Base-by-base conservation (phyloP, 2,797 vertebrate species). In the Anabas testudineus region DNA sequence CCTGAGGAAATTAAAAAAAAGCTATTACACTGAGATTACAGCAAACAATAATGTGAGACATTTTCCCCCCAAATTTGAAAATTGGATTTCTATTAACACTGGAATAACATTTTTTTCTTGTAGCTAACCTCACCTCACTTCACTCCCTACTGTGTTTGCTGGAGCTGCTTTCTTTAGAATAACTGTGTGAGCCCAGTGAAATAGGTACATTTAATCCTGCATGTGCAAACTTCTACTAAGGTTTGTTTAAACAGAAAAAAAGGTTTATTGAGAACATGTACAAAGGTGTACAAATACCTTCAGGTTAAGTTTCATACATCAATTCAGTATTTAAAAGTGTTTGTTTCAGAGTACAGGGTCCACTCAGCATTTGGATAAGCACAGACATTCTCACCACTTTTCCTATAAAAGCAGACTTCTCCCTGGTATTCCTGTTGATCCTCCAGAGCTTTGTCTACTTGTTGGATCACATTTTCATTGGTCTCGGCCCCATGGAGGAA, bases 401-500 rank as follows among this genome's bases (percentile, higher is more conserved):
- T 99, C 82, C 92, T 94, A 76, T 98, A 98, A 91, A 97, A 96
- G 90, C 95, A 95, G 68, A 98, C 94, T 73, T 99, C 96, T 0
- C 94, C 87, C 73, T 96, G 95, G 89, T 94, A 95, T 87, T 98
- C 97, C 83, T 96, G 94, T 63, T 94, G 95, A 49, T 95, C 94
- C 53, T 98, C 96, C 90, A 99, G 91, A 0, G 95, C 95, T 84
- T 97, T 97, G 74, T 97, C 94, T 0, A 97, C 90, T 88, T 89
- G 87, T 75, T 96, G 95, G 80, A 96, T 89, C 26, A 94, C 88
- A 0, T 90, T 91, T 61, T 97, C 95, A 0, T 88, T 96, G 71
- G 96, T 98, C 83, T 98, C 96, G 0, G 91, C 91, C 30, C 97
- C 97, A 0, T 95, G 95, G 46, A 99, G 96, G 84, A 99, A 99